Percentiles rank a stretch among this genome's conserved stretches.
phyloP scores from a whole-genome alignment of 1,140 invertebrate species.

The Carposina sasakii region DNA sequence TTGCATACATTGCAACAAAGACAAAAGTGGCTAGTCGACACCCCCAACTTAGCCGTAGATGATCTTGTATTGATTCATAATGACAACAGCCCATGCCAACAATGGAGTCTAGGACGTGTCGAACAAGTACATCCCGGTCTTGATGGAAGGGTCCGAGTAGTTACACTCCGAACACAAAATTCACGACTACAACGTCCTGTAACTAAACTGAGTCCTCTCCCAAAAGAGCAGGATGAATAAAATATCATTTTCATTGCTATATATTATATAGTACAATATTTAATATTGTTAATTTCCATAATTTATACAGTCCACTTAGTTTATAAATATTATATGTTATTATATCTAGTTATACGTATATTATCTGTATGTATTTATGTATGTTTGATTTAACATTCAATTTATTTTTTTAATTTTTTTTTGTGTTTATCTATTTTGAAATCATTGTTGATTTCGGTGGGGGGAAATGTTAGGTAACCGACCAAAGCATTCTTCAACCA shows the following conservation, averaged over 20 bases:
- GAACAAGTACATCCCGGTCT: constrained; percentile 22
- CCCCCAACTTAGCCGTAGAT: background rate
- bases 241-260: background rate
- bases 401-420: no score
- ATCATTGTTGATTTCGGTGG: no score
- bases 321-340: background rate
- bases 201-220: constrained; percentile 3
- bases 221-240: background rate
- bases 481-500: no score
- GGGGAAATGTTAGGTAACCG: no score
- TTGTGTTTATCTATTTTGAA: no score
- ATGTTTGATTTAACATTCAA: no score
- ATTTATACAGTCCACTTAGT: background rate
- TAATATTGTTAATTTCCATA: background rate
- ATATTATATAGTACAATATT: background rate
- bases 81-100: background rate
- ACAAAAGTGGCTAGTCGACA: background rate
- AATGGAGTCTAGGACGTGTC: constrained; percentile 29
- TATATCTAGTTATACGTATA: no score
- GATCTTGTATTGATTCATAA: background rate
- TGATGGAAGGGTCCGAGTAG: constrained; percentile 24
- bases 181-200: background rate
- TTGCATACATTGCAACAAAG: background rate
- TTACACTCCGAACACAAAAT: constrained; percentile 14
- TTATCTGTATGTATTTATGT: no score